Conservation (phyloP, 2,888 invertebrate genomes). For the Clusia tigrina region DNA sequence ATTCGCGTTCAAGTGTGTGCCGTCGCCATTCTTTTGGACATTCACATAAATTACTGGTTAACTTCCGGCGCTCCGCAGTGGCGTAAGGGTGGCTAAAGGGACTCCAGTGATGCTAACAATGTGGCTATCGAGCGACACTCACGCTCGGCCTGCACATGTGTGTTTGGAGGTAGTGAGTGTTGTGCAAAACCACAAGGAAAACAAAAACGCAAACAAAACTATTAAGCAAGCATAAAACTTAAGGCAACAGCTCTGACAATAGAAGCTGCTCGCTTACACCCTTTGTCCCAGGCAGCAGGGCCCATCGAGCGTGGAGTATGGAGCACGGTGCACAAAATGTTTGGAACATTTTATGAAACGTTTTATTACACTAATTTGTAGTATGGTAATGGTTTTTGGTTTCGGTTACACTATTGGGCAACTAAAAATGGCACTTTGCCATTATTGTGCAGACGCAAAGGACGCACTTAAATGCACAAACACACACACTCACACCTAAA, state of each 20-base stretch:
- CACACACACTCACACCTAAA: neutral
- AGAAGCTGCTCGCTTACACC: conserved; percentile 14
- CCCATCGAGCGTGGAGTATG: too few relatives aligned
- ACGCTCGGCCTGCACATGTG: neutral
- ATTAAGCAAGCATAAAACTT: conserved; percentile 28
- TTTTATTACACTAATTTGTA: conserved; percentile 64
- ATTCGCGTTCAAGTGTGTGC: conserved; percentile 26
- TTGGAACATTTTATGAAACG: conserved; percentile 61
- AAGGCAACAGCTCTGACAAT: conserved; percentile 32
- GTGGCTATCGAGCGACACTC: neutral
- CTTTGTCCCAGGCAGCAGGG: neutral
- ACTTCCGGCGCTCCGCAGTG: conserved; percentile 21
- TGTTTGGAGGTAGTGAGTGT: neutral
- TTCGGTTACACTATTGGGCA: conserved; percentile 47
- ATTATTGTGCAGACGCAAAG: conserved; percentile 32
- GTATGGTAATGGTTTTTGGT: conserved; percentile 47
- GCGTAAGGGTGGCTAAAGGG: neutral
- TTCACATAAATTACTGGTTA: conserved; percentile 36
- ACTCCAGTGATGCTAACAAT: neutral
- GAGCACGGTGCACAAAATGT: conserved; percentile 42
- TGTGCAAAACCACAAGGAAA: conserved; percentile 34
- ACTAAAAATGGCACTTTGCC: conserved; percentile 61
- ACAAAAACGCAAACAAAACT: conserved; percentile 30
- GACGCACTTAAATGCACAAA: conserved; percentile 4
- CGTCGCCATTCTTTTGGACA: conserved; percentile 25